Conservation (phyloP, 2,113 vertebrate genomes). For the Theristicus caerulescens region DNA sequence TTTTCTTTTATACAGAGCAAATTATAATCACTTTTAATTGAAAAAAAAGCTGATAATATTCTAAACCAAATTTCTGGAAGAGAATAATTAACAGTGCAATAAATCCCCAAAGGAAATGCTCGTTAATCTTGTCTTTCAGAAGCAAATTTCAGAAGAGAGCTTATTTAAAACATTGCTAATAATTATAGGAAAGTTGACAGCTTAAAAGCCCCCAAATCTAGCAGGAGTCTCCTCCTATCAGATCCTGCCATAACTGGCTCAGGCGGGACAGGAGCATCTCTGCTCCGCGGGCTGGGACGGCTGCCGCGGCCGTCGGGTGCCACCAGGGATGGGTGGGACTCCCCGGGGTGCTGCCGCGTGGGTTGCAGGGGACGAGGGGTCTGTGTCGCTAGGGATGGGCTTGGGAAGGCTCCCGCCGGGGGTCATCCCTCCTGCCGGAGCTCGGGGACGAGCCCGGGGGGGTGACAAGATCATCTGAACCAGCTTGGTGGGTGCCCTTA, state of each 20-base stretch:
- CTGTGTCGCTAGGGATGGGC: neutral
- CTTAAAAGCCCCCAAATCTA: conserved; percentile 37
- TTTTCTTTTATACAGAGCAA: conserved; percentile 48
- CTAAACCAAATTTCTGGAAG: conserved; percentile 31
- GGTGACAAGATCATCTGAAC: fast-evolving
- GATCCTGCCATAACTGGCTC: neutral
- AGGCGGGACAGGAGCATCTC: neutral
- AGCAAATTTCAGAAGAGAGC: conserved; percentile 51
- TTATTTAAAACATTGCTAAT: conserved; percentile 43
- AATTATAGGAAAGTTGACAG: conserved; percentile 48
- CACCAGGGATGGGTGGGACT: neutral
- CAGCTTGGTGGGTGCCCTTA: neutral
- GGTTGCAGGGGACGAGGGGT: neutral
- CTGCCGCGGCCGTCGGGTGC: fast-evolving
- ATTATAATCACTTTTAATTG: conserved; percentile 66
- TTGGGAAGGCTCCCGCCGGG: fast-evolving
- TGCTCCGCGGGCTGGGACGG: neutral
- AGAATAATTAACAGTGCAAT: conserved; percentile 61
- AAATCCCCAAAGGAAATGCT: conserved; percentile 46
- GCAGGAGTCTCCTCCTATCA: conserved; percentile 1
- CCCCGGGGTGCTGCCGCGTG: neutral
- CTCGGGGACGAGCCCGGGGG: neutral
- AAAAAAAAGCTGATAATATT: conserved; percentile 53
- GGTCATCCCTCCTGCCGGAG: neutral
- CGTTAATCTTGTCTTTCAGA: conserved; percentile 61